Evolutionary conservation across 2,113 vertebrate genomes (phyloP).

Genomic region (Typhlomys cinereus): DNA sequence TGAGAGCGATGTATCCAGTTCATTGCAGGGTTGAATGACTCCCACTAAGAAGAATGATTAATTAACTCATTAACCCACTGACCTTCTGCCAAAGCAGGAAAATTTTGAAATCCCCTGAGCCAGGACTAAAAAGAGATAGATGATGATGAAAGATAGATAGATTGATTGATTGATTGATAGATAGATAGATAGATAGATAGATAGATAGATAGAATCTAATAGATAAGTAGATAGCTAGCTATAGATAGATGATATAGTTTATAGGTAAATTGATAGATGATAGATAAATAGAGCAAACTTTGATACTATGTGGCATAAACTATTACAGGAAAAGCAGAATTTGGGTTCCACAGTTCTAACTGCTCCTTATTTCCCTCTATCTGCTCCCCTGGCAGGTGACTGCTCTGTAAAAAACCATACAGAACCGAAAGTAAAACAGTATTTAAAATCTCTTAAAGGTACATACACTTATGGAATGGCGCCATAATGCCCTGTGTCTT

Average conservation of each 20-base stretch:
- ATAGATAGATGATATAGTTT: not conserved
- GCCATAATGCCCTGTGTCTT: too few relatives aligned
- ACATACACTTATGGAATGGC: not conserved
- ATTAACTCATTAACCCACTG: not conserved
- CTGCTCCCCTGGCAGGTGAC: not conserved
- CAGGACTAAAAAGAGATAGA: not conserved
- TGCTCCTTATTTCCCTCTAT: not conserved
- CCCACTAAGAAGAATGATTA: not conserved
- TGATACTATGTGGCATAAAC: not conserved
- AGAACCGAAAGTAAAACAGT: not conserved
- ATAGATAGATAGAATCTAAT: not conserved
- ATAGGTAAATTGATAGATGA: not conserved
- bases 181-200: not conserved
- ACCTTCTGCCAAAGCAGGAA: not conserved
- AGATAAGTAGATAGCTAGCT: not conserved
- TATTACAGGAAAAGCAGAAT: not conserved
- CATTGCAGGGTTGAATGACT: not conserved
- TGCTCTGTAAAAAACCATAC: not conserved
- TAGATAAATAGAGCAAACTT: not conserved
- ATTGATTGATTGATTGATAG: not conserved
- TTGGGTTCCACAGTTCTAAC: not conserved
- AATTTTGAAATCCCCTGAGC: not conserved
- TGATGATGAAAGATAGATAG: too few relatives aligned
- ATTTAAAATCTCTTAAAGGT: conserved; percentile 16
- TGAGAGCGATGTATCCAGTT: not conserved